Conservation (phyloP, 2,113 vertebrate species). For the Dasypus novemcinctus region DNA sequence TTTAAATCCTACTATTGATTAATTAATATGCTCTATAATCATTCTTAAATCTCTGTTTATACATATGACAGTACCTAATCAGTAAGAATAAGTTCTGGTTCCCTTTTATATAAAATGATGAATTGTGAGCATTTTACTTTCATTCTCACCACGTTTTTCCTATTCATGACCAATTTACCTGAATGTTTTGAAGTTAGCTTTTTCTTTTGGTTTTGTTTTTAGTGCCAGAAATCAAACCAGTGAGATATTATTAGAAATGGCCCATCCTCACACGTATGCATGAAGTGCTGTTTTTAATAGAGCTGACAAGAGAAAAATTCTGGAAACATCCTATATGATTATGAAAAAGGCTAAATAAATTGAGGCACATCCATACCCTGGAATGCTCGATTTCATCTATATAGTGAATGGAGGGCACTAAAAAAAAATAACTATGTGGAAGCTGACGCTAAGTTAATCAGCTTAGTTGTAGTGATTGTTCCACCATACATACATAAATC, state of each 20-base stretch:
- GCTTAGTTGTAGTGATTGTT: not conserved
- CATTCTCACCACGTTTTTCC: not conserved
- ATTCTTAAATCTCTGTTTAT: slow-evolving; percentile 28
- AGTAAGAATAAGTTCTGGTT: not conserved
- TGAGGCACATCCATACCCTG: not conserved
- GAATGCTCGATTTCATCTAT: not conserved
- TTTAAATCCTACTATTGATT: not conserved
- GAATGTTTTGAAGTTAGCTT: not conserved
- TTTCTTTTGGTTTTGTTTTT: not conserved
- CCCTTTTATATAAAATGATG: not conserved
- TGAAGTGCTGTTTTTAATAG: not conserved
- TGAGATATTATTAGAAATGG: not conserved
- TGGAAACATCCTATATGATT: not conserved
- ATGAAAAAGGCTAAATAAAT: not conserved
- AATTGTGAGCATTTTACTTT: not conserved
- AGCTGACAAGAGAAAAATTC: not conserved
- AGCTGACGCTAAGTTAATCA: not conserved
- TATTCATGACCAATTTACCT: not conserved
- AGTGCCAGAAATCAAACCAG: not conserved
- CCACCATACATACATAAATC: not conserved
- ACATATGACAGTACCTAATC: not conserved
- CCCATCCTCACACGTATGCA: not conserved
- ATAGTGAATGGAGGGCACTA: no score
- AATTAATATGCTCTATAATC: not conserved
- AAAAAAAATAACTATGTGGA: not conserved